Evolutionary conservation across 2,113 vertebrate genomes (phyloP).

Genomic region (Rissa tridactyla): DNA sequence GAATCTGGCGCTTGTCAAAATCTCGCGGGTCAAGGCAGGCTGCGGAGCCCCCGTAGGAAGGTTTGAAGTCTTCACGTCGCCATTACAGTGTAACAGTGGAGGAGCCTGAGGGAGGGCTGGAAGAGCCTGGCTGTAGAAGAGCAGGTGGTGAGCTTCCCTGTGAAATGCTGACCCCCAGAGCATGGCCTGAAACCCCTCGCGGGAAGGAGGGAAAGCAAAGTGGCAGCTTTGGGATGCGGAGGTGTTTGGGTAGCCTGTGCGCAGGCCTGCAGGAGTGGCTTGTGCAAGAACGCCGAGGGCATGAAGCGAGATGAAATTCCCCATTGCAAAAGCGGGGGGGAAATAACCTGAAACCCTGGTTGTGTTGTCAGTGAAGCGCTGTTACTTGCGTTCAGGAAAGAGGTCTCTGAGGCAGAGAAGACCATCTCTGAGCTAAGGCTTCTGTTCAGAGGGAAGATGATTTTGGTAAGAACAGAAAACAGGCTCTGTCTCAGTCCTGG

Average conservation of each 20-base stretch:
- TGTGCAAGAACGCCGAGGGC: accelerated
- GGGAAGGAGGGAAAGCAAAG: background rate
- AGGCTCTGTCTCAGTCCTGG: background rate
- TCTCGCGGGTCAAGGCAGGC: background rate
- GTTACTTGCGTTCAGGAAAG: background rate
- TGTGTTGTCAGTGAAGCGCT: background rate
- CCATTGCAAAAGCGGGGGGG: background rate
- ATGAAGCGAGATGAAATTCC: background rate
- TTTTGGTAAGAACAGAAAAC: background rate
- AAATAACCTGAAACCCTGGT: background rate
- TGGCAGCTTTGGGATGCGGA: background rate
- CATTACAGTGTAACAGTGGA: background rate
- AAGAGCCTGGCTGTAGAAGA: background rate
- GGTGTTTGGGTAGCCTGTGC: background rate
- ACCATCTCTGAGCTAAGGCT: background rate
- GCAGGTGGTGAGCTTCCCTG: background rate
- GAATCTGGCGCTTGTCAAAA: background rate
- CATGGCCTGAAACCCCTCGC: accelerated
- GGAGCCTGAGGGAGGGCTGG: background rate
- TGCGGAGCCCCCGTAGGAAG: background rate
- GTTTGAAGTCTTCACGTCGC: background rate
- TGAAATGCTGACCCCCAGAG: background rate
- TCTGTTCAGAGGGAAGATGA: background rate
- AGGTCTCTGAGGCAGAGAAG: background rate
- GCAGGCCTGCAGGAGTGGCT: background rate